Base-by-base conservation (phyloP, 2,113 vertebrate genomes). In the Tenrec ecaudatus region DNA sequence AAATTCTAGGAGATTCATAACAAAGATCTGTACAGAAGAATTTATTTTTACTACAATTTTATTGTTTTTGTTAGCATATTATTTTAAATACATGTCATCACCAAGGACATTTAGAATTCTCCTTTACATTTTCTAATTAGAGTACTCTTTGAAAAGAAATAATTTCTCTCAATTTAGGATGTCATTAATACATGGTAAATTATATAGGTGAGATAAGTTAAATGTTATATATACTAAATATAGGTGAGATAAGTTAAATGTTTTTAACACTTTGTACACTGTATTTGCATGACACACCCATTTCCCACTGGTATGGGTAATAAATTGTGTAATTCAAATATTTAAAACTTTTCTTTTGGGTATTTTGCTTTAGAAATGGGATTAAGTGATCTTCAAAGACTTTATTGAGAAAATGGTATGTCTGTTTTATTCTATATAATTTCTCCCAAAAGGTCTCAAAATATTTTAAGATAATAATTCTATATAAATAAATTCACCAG, bases 1-100 rank as follows among this genome's bases (percentile, higher is more conserved):
- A 97, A 97, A 95, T 90, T n/a, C 77, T 96, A 97, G 96, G 88
- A 97, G 71, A 95, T 92, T 92, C 66, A 73, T 94, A 97, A 97
- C 94, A 97, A 97, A 91, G 88, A 89, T 33, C 92, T 82, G 16
- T 82, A 36, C 96, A 71, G 82, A 64, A 96, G 40, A 96, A 89
- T 93, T 95, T 96, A 81, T 96, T 96, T 96, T 97, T 94, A 93
- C 93, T 96, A 95, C 95, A 97, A 62, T 94, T 92, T 97, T 93
- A 96, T 95, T 97, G 16, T 6, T 82, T 62, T 95, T 84, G 84
- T 94, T 88, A 94, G 58, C 11, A 85, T 95, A 92, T 88, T 15
- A 76, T 87, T 86, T 94, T 9, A 73, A 71, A 40, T 25, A 64
- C 20, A 82, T 93, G 84, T 94, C 40, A 71, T 76, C 16, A 89